A percentile compares a stretch with the other conserved stretches of the same genome.
Evolutionary conservation across 2,113 vertebrate genomes (phyloP).

Genomic region (Macaca fascicularis): T2T-MFA8v1.1 NC_088381.1:149123501-149124000

Average conservation of each 20-base stretch:
- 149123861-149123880: neutral
- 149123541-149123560: fast-evolving
- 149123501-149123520: neutral
- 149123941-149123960: neutral
- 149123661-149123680: neutral
- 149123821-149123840: neutral
- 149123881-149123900: neutral
- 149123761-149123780: neutral
- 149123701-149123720: neutral
- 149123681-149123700: neutral
- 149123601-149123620: neutral
- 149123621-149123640: neutral
- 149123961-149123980: neutral
- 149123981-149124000: neutral
- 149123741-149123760: neutral
- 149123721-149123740: neutral
- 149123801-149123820: neutral
- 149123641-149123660: neutral
- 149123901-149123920: neutral
- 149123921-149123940: neutral
- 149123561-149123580: neutral
- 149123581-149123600: neutral
- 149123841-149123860: neutral
- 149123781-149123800: neutral
- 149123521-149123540: neutral